Conservation (phyloP, 2,888 invertebrate genomes). For the Campoletis raptor region DNA sequence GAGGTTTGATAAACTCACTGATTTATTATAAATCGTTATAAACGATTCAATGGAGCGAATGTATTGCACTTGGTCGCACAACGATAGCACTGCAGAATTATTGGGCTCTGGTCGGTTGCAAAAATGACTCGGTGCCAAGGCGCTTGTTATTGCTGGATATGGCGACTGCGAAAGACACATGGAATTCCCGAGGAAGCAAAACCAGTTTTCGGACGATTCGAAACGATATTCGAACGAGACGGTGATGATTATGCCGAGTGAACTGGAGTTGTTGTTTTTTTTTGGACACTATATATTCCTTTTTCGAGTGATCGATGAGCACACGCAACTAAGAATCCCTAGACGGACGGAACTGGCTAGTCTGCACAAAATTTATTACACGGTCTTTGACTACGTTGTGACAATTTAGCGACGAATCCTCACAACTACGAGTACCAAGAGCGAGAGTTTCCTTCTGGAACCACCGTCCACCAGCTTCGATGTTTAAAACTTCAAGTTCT, state of each 20-base stretch:
- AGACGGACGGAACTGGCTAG: not conserved
- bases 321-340: not conserved
- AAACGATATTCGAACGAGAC: conserved; percentile 17
- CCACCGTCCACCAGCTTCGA: conserved; percentile 14
- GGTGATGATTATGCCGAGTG: not conserved
- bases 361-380: conserved; percentile 3
- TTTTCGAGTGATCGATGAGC: not conserved
- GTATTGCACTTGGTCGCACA: conserved; percentile 41
- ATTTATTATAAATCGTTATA: conserved; percentile 14
- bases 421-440: conserved; percentile 39
- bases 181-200: conserved; percentile 24
- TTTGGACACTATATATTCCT: not conserved
- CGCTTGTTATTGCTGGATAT: conserved; percentile 34
- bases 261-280: conserved; percentile 1
- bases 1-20: conserved; percentile 26
- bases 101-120: not conserved
- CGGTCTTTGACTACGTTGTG: not conserved
- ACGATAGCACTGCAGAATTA: conserved; percentile 43
- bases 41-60: conserved; percentile 5
- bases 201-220: conserved; percentile 47
- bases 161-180: conserved; percentile 20
- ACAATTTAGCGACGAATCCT: conserved; percentile 17
- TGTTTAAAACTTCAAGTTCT: conserved; percentile 48
- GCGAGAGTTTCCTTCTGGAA: conserved; percentile 51
- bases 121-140: not conserved